Percentiles rank a stretch among this genome's conserved stretches.
These are phyloP conservation scores for Peromyscus aztecus DNA, from an alignment of 2,797 vertebrate species.

Conservation along the genomic window DNA sequence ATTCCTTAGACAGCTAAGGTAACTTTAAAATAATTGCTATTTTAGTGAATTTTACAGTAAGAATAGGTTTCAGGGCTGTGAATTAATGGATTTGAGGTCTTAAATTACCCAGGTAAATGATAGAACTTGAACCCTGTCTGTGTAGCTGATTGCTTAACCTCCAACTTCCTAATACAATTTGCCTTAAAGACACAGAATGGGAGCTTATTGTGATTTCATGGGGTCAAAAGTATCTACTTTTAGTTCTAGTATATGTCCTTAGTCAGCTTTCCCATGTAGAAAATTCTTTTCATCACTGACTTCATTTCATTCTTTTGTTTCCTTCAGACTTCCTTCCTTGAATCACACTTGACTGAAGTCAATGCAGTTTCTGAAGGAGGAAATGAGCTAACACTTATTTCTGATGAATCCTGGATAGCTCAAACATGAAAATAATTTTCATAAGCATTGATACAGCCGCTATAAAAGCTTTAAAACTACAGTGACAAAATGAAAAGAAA, in stretches of 20 bases:
- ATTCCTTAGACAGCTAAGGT: not conserved
- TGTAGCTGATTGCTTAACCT: not conserved
- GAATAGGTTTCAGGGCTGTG: not conserved
- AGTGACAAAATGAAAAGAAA: not conserved
- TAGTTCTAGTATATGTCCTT: not conserved
- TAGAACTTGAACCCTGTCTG: not conserved
- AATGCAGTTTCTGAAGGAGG: not conserved
- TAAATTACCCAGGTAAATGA: not conserved
- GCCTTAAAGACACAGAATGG: not conserved
- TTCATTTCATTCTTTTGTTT: conserved; percentile 20
- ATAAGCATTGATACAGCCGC: not conserved
- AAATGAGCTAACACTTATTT: not conserved
- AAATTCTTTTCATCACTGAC: not conserved
- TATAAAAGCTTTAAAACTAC: conserved; percentile 26
- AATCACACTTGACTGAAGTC: not conserved
- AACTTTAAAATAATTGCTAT: not conserved
- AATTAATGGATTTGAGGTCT: not conserved
- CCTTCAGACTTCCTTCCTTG: not conserved
- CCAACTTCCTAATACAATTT: not conserved
- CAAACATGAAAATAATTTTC: conserved; percentile 20
- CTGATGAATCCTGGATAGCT: not conserved
- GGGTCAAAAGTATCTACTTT: fast-evolving
- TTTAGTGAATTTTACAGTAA: not conserved
- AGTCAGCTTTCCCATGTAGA: not conserved
- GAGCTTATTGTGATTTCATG: not conserved